phyloP scores from a whole-genome alignment of 2,113 vertebrate species.

The Tauraco erythrolophus region DNA sequence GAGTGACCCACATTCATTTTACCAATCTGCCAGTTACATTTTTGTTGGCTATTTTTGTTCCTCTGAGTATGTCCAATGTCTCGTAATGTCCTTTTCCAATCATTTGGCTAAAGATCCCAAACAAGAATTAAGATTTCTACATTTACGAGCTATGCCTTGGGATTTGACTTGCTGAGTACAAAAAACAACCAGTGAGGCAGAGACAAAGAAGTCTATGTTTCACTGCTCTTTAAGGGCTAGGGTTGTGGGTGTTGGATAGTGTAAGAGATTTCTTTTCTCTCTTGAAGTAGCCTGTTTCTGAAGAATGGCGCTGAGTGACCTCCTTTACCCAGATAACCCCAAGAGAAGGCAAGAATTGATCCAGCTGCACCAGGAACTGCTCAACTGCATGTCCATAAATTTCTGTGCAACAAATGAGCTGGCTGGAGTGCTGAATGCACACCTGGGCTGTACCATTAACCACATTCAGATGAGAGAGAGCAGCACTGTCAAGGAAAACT shows the following conservation, averaged over 20 bases:
- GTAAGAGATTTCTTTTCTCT: conserved; percentile 7
- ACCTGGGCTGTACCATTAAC: conserved; percentile 70
- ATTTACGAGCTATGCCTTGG: background rate
- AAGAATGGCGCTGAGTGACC: conserved; percentile 77
- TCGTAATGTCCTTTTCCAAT: background rate
- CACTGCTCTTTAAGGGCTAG: background rate
- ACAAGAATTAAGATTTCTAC: background rate
- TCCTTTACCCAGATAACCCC: conserved; percentile 79
- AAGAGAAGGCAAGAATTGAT: conserved; percentile 75
- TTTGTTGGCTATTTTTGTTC: background rate
- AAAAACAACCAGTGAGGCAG: background rate
- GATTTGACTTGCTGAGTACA: background rate
- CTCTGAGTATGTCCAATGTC: background rate
- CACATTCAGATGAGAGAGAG: conserved; percentile 67
- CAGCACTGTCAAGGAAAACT: conserved; percentile 80
- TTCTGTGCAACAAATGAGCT: conserved; percentile 75
- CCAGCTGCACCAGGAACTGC: conserved; percentile 74
- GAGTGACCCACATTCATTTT: background rate
- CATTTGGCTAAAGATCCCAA: background rate
- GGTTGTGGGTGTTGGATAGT: background rate
- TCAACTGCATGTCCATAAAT: conserved; percentile 70
- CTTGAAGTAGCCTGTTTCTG: conserved; percentile 23
- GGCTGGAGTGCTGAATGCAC: conserved; percentile 68
- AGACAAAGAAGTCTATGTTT: background rate
- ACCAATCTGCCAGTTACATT: background rate